phyloP scores from a whole-genome alignment of 2,888 invertebrate genomes.

The Mactromeris polynyma region DNA sequence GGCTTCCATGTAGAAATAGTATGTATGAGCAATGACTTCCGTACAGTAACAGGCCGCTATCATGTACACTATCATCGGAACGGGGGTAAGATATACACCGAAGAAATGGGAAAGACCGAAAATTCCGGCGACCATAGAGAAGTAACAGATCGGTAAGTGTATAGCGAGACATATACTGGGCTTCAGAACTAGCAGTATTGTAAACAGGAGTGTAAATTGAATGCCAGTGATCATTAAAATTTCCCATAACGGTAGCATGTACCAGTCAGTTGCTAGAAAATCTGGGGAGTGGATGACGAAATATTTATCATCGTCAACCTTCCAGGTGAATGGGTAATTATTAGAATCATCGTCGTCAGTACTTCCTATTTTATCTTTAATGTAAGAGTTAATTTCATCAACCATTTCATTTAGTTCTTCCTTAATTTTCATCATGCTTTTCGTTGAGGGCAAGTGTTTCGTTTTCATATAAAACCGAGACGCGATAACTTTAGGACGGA shows the following conservation, averaged over 20 bases:
- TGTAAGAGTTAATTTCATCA: slow-evolving; percentile 41
- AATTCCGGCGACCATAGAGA: slow-evolving; percentile 33
- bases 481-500: slow-evolving; percentile 20
- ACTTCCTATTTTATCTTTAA: slow-evolving; percentile 34
- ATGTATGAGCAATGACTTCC: slow-evolving; percentile 48
- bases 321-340: slow-evolving; percentile 28
- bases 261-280: slow-evolving; percentile 51
- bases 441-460: slow-evolving; percentile 32
- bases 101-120: slow-evolving; percentile 43
- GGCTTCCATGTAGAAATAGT: slow-evolving; percentile 43
- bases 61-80: slow-evolving; percentile 49
- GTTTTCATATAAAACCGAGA: slow-evolving; percentile 57
- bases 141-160: slow-evolving; percentile 48
- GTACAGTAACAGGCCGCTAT: slow-evolving; percentile 22
- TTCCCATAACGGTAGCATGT: slow-evolving; percentile 53
- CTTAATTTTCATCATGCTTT: slow-evolving; percentile 46
- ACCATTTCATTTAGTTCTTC: slow-evolving; percentile 34
- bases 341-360: slow-evolving; percentile 30
- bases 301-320: slow-evolving; percentile 46
- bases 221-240: slow-evolving; percentile 42
- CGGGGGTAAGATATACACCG: slow-evolving; percentile 52
- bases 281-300: slow-evolving; percentile 51
- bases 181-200: slow-evolving; percentile 21
- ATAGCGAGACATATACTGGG: slow-evolving; percentile 27
- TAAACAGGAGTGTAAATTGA: slow-evolving; percentile 36